A percentile compares a stretch with the other conserved stretches of the same genome.
Conservation (phyloP, 2,797 vertebrate species). For the Microctenopoma lineatum region DNA sequence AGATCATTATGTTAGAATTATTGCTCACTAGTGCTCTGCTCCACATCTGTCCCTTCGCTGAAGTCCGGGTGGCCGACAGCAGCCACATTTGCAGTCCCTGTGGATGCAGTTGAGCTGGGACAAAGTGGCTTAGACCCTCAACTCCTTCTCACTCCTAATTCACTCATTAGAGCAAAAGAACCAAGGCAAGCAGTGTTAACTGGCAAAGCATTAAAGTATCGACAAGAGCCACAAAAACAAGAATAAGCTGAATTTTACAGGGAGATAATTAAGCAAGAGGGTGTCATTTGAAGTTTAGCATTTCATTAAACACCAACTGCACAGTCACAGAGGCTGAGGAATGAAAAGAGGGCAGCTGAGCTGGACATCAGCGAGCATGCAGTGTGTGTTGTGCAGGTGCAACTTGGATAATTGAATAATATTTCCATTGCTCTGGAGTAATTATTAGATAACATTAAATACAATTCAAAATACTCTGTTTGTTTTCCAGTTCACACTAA, state of each 20-base stretch:
- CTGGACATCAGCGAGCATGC: background rate
- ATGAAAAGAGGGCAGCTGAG: background rate
- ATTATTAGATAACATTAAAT: slow-evolving; percentile 31
- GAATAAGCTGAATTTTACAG: slow-evolving; percentile 46
- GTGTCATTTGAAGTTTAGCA: slow-evolving; percentile 48
- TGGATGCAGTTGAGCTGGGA: slow-evolving; percentile 34
- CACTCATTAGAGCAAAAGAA: slow-evolving; percentile 46
- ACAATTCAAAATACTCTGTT: slow-evolving; percentile 2
- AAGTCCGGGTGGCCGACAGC: slow-evolving; percentile 43
- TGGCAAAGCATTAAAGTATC: slow-evolving; percentile 58
- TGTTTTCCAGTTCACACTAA: slow-evolving; percentile 11
- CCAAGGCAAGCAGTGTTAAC: slow-evolving; percentile 51
- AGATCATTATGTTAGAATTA: slow-evolving; percentile 74
- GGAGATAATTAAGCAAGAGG: slow-evolving; percentile 58
- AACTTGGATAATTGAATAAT: slow-evolving; percentile 2
- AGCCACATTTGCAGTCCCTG: slow-evolving; percentile 38
- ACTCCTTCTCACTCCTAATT: background rate
- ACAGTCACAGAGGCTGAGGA: slow-evolving; percentile 18
- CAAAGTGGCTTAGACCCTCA: slow-evolving; percentile 35
- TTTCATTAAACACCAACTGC: slow-evolving; percentile 56
- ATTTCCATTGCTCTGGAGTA: slow-evolving; percentile 27
- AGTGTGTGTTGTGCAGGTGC: too few relatives aligned
- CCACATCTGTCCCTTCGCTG: slow-evolving; percentile 56
- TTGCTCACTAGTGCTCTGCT: slow-evolving; percentile 57
- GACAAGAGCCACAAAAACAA: slow-evolving; percentile 48